Evolutionary conservation across 1,140 invertebrate species (phyloP).

Genomic region (Apis florea): DNA sequence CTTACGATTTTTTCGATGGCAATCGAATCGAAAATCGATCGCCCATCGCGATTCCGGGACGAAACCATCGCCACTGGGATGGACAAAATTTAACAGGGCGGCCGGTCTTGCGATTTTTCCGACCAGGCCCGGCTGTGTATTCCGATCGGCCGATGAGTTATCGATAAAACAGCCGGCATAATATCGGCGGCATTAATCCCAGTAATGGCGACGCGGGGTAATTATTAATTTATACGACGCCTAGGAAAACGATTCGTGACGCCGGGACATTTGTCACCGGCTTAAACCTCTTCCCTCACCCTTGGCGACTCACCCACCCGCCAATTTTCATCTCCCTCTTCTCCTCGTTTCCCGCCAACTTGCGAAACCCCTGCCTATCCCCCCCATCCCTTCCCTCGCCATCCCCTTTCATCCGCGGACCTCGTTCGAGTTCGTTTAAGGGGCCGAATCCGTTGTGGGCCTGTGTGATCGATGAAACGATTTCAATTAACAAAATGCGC

Average conservation of each 20-base stretch:
- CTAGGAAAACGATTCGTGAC: constrained; percentile 69
- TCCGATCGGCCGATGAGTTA: constrained; percentile 60
- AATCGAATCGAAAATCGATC: background rate
- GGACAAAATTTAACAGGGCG: constrained; percentile 46
- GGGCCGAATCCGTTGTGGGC: constrained; percentile 37
- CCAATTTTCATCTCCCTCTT: constrained; percentile 14
- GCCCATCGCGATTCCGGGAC: background rate
- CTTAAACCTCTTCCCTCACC: constrained; percentile 33
- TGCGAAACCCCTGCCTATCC: constrained; percentile 4
- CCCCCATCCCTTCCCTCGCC: background rate
- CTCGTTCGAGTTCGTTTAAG: constrained; percentile 26
- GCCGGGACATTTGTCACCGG: constrained; percentile 67
- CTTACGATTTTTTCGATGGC: constrained; percentile 1
- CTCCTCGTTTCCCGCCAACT: background rate
- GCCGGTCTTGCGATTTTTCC: constrained; percentile 44
- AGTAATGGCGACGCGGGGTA: constrained; percentile 67
- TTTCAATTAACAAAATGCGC: constrained; percentile 72
- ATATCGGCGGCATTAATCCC: constrained; percentile 71
- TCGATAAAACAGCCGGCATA: constrained; percentile 64
- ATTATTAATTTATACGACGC: constrained; percentile 74
- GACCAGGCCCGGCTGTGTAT: too few relatives aligned
- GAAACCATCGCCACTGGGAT: rapidly evolving
- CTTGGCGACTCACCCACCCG: background rate
- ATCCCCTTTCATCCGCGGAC: background rate
- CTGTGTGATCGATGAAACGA: constrained; percentile 70